phyloP scores from a whole-genome alignment of 1,140 invertebrate species.

The Apis mellifera region Amel_HAv3.1 CM009932.2:2772001-2772500 shows the following conservation, averaged over 20 bases:
- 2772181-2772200: background rate
- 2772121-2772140: background rate
- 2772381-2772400: slow-evolving; percentile 72
- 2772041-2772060: background rate
- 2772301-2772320: slow-evolving; percentile 57
- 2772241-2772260: background rate
- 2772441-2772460: background rate
- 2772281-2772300: slow-evolving; percentile 47
- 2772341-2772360: slow-evolving; percentile 77
- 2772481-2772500: slow-evolving; percentile 9
- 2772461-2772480: slow-evolving; percentile 13
- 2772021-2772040: background rate
- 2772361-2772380: slow-evolving; percentile 70
- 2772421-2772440: slow-evolving; percentile 39
- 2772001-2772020: slow-evolving; percentile 28
- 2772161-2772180: background rate
- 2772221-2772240: slow-evolving; percentile 9
- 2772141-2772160: slow-evolving; percentile 5
- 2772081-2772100: slow-evolving; percentile 2
- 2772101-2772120: background rate
- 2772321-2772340: slow-evolving; percentile 65
- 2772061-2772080: background rate
- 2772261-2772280: slow-evolving; percentile 31
- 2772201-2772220: slow-evolving; percentile 22
- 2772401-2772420: slow-evolving; percentile 43